These are phyloP conservation scores for Otus sunia DNA, from an alignment of 2,113 vertebrate genomes.

Conservation along the genomic window DNA sequence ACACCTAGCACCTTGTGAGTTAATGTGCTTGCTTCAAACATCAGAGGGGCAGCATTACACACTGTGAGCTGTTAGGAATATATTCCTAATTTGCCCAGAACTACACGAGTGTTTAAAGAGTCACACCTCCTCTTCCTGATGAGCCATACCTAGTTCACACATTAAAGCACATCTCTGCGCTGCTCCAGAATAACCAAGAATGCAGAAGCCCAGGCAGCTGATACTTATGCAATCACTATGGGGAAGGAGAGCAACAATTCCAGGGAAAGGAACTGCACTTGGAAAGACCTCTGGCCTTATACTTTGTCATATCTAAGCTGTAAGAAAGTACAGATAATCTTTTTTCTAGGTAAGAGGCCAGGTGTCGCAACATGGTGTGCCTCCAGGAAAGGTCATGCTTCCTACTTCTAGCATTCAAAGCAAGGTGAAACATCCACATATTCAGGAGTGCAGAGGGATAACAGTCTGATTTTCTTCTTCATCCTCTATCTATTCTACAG, in stretches of 20 bases:
- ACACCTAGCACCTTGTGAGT: neutral
- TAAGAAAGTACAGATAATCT: neutral
- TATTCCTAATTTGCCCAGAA: neutral
- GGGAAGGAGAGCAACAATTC: neutral
- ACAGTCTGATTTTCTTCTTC: neutral
- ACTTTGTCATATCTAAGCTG: neutral
- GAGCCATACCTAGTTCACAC: neutral
- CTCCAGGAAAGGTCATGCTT: neutral
- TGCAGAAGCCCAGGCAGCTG: neutral
- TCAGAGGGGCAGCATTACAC: neutral
- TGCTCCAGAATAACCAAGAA: neutral
- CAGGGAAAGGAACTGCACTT: neutral
- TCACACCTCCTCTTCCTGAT: neutral
- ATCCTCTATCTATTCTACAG: neutral
- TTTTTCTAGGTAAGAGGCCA: neutral
- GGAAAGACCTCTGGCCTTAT: neutral
- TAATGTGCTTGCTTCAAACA: neutral
- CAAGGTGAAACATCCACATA: neutral
- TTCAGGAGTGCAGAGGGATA: neutral
- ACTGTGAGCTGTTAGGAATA: neutral
- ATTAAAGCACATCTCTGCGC: fast-evolving
- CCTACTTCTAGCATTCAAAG: neutral
- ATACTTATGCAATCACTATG: neutral
- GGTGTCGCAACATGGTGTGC: fast-evolving
- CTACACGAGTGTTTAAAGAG: neutral